Evolutionary conservation across 2,888 invertebrate species (phyloP).

Genomic region (Sesia apiformis): DNA sequence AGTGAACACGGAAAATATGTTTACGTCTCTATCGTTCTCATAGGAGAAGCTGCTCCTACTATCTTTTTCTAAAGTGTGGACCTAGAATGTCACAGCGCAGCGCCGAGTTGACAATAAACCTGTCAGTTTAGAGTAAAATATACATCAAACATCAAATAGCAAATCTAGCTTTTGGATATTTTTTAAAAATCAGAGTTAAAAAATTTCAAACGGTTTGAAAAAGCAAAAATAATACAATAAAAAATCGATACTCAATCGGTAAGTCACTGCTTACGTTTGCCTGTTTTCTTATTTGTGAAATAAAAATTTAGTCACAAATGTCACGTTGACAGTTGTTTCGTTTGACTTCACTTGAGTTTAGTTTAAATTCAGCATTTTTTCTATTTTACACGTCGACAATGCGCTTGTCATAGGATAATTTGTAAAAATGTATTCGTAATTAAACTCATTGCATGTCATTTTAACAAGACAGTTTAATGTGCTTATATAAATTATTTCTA

Average conservation of each 20-base stretch:
- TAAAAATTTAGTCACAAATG: too few species aligned
- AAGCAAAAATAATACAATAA: too few species aligned
- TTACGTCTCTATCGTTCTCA: neutral
- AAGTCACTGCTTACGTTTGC: too few species aligned
- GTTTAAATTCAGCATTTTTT: too few species aligned
- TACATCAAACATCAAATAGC: neutral
- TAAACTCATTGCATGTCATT: neutral
- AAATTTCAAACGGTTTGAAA: too few species aligned
- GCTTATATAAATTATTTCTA: neutral
- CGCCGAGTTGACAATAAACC: neutral
- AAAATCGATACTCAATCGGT: too few species aligned
- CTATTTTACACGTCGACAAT: too few species aligned
- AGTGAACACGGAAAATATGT: constrained; percentile 31
- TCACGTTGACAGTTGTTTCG: too few species aligned
- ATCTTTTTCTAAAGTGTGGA: neutral
- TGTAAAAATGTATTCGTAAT: neutral
- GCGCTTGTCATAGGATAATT: too few species aligned
- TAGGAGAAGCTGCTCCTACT: neutral
- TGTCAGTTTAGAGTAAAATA: neutral
- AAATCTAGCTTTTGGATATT: neutral
- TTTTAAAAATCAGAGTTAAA: neutral
- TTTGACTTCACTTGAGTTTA: too few species aligned
- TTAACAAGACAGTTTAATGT: neutral
- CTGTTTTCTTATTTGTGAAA: too few species aligned
- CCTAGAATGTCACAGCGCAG: neutral